These are phyloP conservation scores for Penaeus monodon DNA, from an alignment of 2,888 invertebrate species.

Conservation along the genomic window DNA sequence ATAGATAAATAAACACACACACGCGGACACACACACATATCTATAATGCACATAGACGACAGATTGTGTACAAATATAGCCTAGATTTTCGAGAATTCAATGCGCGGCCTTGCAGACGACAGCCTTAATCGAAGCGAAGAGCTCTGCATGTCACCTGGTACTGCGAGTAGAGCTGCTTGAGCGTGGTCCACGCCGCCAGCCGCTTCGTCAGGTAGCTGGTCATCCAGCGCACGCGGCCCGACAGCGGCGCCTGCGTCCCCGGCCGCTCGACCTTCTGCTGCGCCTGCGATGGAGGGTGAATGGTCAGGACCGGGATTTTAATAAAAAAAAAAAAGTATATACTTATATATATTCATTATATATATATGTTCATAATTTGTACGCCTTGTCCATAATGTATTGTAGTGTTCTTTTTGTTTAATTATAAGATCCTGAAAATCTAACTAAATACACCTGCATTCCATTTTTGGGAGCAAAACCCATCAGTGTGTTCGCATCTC, in stretches of 20 bases:
- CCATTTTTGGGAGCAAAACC: background rate
- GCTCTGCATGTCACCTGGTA: constrained; percentile 20
- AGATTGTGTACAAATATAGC: no score
- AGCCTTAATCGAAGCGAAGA: background rate
- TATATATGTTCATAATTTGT: no score
- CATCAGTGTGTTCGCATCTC: background rate
- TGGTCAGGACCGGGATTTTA: no score
- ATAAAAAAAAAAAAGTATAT: no score
- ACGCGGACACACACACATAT: background rate
- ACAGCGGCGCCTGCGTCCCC: constrained; percentile 60
- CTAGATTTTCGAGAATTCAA: no score
- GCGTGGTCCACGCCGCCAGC: constrained; percentile 61
- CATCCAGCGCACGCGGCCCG: constrained; percentile 62
- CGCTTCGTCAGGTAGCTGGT: constrained; percentile 55
- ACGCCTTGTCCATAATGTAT: no score
- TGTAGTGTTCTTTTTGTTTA: no score
- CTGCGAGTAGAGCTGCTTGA: constrained; percentile 51
- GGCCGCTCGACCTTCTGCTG: constrained; percentile 46
- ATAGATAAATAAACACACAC: no score
- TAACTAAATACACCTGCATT: no score
- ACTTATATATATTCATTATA: no score
- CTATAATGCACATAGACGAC: background rate
- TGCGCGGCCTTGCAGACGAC: background rate
- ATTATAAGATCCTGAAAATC: no score
- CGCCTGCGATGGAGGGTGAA: background rate